phyloP scores from a whole-genome alignment of 2,888 invertebrate genomes.

The Nysson spinosus region DNA sequence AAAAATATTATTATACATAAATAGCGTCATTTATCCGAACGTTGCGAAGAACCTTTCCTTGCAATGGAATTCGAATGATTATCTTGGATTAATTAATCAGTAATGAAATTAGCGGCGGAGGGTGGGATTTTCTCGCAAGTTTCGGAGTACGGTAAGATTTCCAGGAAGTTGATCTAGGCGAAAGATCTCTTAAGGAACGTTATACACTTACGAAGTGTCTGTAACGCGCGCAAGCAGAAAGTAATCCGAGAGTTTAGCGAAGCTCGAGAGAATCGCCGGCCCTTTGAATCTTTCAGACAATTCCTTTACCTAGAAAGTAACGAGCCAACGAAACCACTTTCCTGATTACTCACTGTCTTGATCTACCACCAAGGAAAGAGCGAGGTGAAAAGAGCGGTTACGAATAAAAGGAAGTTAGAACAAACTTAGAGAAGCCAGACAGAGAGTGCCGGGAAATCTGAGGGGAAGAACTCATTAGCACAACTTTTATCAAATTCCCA shows the following conservation, averaged over 20 bases:
- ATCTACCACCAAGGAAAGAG: not conserved
- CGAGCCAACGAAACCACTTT: constrained; percentile 31
- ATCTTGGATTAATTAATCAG: not conserved
- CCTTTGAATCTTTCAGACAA: constrained; percentile 35
- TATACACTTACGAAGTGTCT: not conserved
- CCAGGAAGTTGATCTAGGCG: not conserved
- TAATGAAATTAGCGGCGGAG: too few species aligned
- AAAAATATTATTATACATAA: too few species aligned
- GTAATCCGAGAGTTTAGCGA: constrained; percentile 7
- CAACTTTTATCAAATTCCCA: too few species aligned
- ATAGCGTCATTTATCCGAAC: too few species aligned
- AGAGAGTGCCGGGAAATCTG: too few species aligned
- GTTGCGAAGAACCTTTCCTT: too few species aligned
- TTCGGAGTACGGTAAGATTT: not conserved
- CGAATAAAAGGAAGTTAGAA: not conserved
- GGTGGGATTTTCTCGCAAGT: too few species aligned
- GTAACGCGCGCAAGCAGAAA: not conserved
- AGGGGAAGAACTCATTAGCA: too few species aligned
- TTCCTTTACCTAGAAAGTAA: constrained; percentile 32
- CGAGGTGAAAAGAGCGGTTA: not conserved
- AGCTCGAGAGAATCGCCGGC: constrained; percentile 3
- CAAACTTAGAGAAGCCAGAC: too few species aligned
- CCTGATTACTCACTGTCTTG: constrained; percentile 45
- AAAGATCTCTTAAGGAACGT: not conserved
- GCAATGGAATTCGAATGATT: too few species aligned